These are phyloP conservation scores for Chironomus riparius DNA, from an alignment of 2,888 invertebrate genomes.

Conservation along the genomic window DNA sequence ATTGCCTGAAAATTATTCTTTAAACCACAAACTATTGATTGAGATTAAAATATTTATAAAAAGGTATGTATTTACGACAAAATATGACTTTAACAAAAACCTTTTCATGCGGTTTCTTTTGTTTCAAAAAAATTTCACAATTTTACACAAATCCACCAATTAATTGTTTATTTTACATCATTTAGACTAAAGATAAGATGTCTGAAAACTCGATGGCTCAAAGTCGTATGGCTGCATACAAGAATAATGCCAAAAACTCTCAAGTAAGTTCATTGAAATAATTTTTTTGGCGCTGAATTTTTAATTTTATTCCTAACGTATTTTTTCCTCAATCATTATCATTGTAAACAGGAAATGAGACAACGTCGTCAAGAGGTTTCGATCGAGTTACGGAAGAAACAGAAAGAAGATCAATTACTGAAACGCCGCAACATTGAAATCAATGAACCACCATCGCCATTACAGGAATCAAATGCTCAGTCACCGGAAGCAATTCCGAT, in stretches of 20 bases:
- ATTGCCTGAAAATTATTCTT: neutral
- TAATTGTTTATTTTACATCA: neutral
- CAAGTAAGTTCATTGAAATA: conserved; percentile 50
- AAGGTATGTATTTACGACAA: neutral
- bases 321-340: neutral
- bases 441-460: conserved; percentile 44
- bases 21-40: neutral
- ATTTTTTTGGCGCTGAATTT: conserved; percentile 8
- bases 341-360: conserved; percentile 63
- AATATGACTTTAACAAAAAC: neutral
- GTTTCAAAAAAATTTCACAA: neutral
- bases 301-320: neutral
- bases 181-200: conserved; percentile 42
- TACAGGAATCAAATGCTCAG: conserved; percentile 44
- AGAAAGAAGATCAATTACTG: conserved; percentile 85
- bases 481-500: conserved; percentile 43
- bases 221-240: conserved; percentile 61
- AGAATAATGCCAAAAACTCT: conserved; percentile 65
- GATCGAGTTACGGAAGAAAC: conserved; percentile 84
- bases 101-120: neutral
- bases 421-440: conserved; percentile 78
- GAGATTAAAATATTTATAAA: neutral
- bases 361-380: conserved; percentile 81
- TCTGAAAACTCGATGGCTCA: conserved; percentile 46
- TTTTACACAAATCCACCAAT: neutral